Percentiles rank a stretch among this genome's conserved stretches.
phyloP scores from a whole-genome alignment of 1,140 invertebrate species.

The honey bee (Apis mellifera) region DNA sequence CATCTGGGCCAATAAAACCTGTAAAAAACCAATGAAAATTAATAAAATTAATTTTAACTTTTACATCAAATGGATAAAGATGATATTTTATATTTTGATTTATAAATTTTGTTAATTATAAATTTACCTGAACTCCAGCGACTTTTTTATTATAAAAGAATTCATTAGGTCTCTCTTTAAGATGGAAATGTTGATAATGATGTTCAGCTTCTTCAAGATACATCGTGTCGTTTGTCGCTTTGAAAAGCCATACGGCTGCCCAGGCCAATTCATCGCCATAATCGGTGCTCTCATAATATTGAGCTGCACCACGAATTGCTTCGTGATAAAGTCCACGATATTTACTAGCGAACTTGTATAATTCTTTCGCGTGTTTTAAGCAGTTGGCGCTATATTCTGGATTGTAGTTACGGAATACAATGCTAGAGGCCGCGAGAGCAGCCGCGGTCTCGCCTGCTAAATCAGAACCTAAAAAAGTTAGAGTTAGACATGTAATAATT shows the following conservation, averaged over 20 bases:
- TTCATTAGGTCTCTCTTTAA: slow-evolving; percentile 80
- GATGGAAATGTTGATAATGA: slow-evolving; percentile 81
- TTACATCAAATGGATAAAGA: too few relatives aligned
- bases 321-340: slow-evolving; percentile 83
- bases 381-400: slow-evolving; percentile 80
- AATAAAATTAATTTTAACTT: too few relatives aligned
- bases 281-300: slow-evolving; percentile 83
- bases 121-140: slow-evolving; percentile 82
- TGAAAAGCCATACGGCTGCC: slow-evolving; percentile 85
- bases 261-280: slow-evolving; percentile 85
- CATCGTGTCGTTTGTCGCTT: slow-evolving; percentile 81
- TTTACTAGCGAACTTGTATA: slow-evolving; percentile 84
- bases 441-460: slow-evolving; percentile 85
- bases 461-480: slow-evolving; percentile 81
- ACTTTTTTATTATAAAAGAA: slow-evolving; percentile 85
- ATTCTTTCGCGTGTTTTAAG: slow-evolving; percentile 81
- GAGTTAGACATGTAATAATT: too few relatives aligned
- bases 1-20: slow-evolving; percentile 81
- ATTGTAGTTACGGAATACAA: slow-evolving; percentile 81
- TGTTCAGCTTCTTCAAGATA: slow-evolving; percentile 83
- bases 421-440: slow-evolving; percentile 83
- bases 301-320: slow-evolving; percentile 81
- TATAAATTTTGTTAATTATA: too few relatives aligned
- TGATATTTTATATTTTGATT: too few relatives aligned
- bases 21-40: neutral